Evolutionary conservation across 2,888 invertebrate genomes (phyloP).

Genomic region (Harpalus rufipes): DNA sequence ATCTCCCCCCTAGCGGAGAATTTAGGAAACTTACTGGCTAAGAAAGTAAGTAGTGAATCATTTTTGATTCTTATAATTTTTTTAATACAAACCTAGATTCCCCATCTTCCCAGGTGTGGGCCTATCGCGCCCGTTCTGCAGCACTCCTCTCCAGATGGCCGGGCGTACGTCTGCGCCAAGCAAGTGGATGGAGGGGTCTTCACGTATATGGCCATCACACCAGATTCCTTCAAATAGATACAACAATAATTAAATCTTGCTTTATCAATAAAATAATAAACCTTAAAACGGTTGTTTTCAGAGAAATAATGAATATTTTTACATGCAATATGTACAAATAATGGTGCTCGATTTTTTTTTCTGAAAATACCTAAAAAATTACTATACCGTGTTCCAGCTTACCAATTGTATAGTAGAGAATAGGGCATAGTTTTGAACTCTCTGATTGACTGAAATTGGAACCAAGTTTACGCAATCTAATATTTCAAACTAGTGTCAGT

Average conservation of each 20-base stretch:
- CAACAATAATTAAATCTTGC: background rate
- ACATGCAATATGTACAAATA: too few species aligned
- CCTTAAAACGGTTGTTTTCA: background rate
- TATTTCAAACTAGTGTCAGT: too few species aligned
- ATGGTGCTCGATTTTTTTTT: too few species aligned
- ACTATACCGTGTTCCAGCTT: too few species aligned
- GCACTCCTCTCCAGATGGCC: constrained; percentile 79
- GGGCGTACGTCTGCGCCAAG: constrained; percentile 78
- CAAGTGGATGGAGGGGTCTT: constrained; percentile 79
- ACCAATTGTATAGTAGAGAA: too few species aligned
- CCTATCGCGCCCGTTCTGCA: constrained; percentile 78
- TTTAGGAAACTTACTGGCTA: constrained; percentile 76
- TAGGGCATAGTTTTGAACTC: too few species aligned
- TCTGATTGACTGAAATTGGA: too few species aligned
- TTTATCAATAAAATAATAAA: constrained; percentile 22
- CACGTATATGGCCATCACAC: constrained; percentile 80
- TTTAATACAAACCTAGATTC: constrained; percentile 72
- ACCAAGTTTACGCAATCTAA: too few species aligned
- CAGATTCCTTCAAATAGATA: constrained; percentile 73
- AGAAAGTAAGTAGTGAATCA: constrained; percentile 71
- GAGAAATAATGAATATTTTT: too few species aligned
- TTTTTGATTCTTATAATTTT: background rate
- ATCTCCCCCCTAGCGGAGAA: constrained; percentile 77
- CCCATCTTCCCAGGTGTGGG: constrained; percentile 78
- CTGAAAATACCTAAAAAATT: too few species aligned